These are phyloP conservation scores for Drusus annulatus DNA, from an alignment of 1,140 invertebrate genomes.

Conservation along the genomic window DNA sequence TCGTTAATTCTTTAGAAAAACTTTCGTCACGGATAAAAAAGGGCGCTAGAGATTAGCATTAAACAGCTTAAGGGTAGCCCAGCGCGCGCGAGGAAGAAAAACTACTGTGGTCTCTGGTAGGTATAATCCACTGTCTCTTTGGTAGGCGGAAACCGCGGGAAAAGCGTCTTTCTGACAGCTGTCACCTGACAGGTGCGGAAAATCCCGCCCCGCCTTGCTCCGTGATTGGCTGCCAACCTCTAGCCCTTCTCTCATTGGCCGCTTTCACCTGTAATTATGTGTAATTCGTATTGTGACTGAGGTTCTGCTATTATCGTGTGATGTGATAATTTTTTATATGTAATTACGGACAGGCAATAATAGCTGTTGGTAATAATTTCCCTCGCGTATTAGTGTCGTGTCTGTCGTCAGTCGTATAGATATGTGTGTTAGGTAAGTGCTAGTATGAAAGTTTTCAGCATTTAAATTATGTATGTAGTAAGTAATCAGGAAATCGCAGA, in stretches of 20 bases:
- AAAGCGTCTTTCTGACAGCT: constrained; percentile 3
- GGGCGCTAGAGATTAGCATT: too few species aligned
- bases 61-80: too few species aligned
- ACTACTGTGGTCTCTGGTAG: too few species aligned
- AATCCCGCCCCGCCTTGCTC: constrained; percentile 1
- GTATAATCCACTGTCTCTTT: background rate
- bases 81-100: too few species aligned
- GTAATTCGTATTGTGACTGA: constrained; percentile 10
- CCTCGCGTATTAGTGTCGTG: too few species aligned
- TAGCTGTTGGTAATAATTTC: background rate
- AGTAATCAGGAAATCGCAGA: too few species aligned
- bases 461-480: too few species aligned
- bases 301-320: constrained; percentile 8
- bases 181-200: constrained; percentile 2
- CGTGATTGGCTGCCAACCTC: background rate
- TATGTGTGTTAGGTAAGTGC: too few species aligned
- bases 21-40: too few species aligned
- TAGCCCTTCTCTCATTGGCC: background rate
- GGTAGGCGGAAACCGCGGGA: background rate
- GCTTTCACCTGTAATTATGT: background rate
- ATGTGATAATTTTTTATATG: constrained; percentile 24
- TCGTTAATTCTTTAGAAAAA: too few species aligned
- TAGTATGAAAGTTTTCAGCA: too few species aligned
- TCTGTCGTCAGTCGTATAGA: too few species aligned
- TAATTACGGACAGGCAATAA: constrained; percentile 19